Conservation (phyloP, 30 jellyfish, hydroid and myxozoan genomes). For the Hydractinia echinata region DNA sequence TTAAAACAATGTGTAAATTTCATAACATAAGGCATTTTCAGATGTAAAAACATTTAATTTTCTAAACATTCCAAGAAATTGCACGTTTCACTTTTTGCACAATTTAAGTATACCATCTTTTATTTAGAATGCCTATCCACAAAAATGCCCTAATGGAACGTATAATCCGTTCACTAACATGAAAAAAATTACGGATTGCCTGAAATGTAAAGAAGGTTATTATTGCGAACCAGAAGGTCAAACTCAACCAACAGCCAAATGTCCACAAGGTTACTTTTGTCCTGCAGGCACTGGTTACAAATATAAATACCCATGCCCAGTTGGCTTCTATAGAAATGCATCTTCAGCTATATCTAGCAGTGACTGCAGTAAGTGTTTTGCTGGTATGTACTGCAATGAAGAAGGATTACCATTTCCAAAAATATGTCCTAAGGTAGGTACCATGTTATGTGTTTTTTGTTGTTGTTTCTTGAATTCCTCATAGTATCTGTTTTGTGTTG, state of each 20-base stretch:
- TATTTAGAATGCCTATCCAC: slow-evolving; percentile 61
- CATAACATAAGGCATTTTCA: too few species aligned
- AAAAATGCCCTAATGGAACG: slow-evolving; percentile 93
- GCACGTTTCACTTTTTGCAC: too few species aligned
- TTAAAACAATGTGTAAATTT: too few species aligned
- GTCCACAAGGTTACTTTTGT: slow-evolving; percentile 96
- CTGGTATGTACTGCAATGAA: slow-evolving; percentile 84
- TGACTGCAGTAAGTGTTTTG: slow-evolving; percentile 90
- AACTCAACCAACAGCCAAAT: slow-evolving; percentile 54
- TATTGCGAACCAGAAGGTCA: slow-evolving; percentile 96
- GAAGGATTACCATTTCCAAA: slow-evolving; percentile 82
- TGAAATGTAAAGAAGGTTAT: slow-evolving; percentile 75
- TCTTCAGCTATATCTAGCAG: slow-evolving; percentile 84
- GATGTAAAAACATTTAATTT: too few species aligned
- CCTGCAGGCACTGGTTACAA: slow-evolving; percentile 85
- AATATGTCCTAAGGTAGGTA: slow-evolving; percentile 77
- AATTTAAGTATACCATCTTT: too few species aligned
- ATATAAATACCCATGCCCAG: slow-evolving; percentile 86
- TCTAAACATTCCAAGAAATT: too few species aligned
- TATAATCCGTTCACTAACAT: slow-evolving; percentile 65
- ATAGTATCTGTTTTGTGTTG: too few species aligned
- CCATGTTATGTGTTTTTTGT: not conserved
- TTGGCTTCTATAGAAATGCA: slow-evolving; percentile 89
- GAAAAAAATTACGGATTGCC: slow-evolving; percentile 75
- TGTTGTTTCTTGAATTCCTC: not conserved